Percentiles rank a stretch among this genome's conserved stretches.
Evolutionary conservation across 2,797 vertebrate genomes (phyloP).

Genomic region (Botia kubotai): DNA sequence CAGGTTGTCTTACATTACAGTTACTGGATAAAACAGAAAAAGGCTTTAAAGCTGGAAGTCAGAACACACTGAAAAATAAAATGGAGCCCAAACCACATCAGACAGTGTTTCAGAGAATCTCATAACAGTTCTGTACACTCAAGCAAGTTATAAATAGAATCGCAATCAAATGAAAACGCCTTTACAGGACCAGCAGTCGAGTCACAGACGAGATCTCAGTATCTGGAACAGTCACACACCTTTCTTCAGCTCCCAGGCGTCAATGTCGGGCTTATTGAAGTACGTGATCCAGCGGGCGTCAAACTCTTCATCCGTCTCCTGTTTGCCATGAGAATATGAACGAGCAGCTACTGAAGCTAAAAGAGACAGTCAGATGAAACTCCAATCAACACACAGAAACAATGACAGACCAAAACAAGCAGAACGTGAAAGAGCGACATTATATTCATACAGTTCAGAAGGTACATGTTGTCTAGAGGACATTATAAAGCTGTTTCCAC

Average conservation of each 20-base stretch:
- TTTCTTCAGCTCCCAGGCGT: slow-evolving; percentile 97
- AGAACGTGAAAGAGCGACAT: too few relatives aligned
- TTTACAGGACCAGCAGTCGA: too few relatives aligned
- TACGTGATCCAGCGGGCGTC: slow-evolving; percentile 98
- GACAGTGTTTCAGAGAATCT: too few relatives aligned
- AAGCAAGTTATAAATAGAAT: not conserved
- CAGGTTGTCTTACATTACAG: not conserved
- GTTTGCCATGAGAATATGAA: slow-evolving; percentile 90
- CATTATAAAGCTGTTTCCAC: too few relatives aligned
- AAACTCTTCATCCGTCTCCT: slow-evolving; percentile 96
- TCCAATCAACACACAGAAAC: too few relatives aligned
- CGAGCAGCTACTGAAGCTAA: slow-evolving; percentile 79
- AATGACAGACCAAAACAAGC: too few relatives aligned
- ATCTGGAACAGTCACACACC: slow-evolving; percentile 72
- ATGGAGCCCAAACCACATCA: too few relatives aligned
- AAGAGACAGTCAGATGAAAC: not conserved
- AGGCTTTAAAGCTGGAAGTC: too few relatives aligned
- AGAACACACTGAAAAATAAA: too few relatives aligned
- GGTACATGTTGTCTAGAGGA: not conserved
- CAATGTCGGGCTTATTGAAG: slow-evolving; percentile 95
- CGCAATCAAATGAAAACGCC: not conserved
- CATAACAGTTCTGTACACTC: not conserved
- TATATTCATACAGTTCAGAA: too few relatives aligned
- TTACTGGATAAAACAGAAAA: too few relatives aligned
- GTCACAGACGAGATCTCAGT: too few relatives aligned